Evolutionary conservation across 2,888 invertebrate genomes (phyloP), one percentile per base, ranked within the genome.

Genomic region (Plagodis dolabraria): DNA sequence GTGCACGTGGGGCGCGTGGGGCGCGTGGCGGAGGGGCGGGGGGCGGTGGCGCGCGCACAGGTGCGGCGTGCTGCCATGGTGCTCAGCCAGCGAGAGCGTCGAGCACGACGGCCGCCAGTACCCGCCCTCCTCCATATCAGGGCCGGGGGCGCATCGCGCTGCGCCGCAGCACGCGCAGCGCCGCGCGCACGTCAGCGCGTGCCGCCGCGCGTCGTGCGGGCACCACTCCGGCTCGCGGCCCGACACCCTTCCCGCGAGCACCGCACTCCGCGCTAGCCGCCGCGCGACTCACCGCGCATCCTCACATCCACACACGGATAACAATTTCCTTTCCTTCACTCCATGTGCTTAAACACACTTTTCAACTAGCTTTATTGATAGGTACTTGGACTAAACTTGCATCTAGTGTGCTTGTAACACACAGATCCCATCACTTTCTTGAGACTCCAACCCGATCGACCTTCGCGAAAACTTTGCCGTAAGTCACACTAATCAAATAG

Each of bases 121-220:
- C 65, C 88, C 91, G 74, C 90, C 90, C 82, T 92, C 92, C 85
- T 91, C 92, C 92, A 92, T 91, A 75, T 92, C 92, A 91, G 89
- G 84, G 77, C 77, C 80, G 67, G 85, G 83, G 64, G 87, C 84
- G 84, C 92, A 92, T 92, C 91, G 91, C 89, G 91, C 89, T 82
- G 91, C 92, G 87, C 92, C 92, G 76, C 92, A 92, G 86, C 91
- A 91, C 80, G 89, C 91, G 91, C 92, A 91, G 85, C 92, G 92
- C 88, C 91, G 82, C 70, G 84, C 83, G 82, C 92, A 92, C 89
- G 92, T 92, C 92, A 91, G 85, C 86, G 89, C 92, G 89, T 92
- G 91, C 75, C 89, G 89, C 80, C 90, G 86, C 86, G 89, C 90
- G 87, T 91, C 92, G 86, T 92, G 92, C 91, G 87, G 86, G 87